Conservation (phyloP, 2,113 vertebrate species). For the Leiothrix lutea region DNA sequence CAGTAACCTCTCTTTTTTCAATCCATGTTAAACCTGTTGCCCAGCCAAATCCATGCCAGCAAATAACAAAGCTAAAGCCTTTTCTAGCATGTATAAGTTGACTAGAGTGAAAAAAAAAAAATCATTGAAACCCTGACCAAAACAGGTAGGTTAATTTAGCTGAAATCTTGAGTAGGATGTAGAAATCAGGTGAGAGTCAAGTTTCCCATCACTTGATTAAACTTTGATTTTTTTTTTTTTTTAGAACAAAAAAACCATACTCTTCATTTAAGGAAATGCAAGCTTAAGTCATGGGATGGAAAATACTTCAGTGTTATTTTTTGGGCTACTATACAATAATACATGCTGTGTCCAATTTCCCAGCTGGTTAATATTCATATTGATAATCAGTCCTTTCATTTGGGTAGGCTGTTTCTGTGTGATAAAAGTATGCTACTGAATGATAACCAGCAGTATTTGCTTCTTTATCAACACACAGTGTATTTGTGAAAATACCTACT, state of each 20-base stretch:
- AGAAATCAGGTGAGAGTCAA: not conserved
- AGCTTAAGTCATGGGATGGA: not conserved
- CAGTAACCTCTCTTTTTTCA: not conserved
- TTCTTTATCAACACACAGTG: not conserved
- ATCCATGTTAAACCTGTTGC: not conserved
- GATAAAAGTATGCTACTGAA: not conserved
- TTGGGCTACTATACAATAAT: not conserved
- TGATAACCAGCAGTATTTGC: not conserved
- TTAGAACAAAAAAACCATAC: not conserved
- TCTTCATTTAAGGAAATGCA: not conserved
- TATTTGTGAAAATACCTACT: not conserved
- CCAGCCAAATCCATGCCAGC: not conserved
- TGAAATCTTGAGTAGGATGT: not conserved
- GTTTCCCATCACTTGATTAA: not conserved
- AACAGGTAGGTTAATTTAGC: not conserved
- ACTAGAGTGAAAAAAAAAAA: not conserved
- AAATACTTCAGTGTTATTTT: not conserved
- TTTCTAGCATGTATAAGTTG: not conserved
- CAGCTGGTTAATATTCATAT: not conserved
- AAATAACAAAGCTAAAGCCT: not conserved
- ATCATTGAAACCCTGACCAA: not conserved
- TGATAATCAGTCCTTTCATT: not conserved
- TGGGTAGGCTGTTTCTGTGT: not conserved
- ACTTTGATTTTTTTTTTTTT: not conserved
- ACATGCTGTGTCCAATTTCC: not conserved